These are phyloP conservation scores for Eilema sororculum DNA, from an alignment of 2,888 invertebrate species.

Conservation along the genomic window DNA sequence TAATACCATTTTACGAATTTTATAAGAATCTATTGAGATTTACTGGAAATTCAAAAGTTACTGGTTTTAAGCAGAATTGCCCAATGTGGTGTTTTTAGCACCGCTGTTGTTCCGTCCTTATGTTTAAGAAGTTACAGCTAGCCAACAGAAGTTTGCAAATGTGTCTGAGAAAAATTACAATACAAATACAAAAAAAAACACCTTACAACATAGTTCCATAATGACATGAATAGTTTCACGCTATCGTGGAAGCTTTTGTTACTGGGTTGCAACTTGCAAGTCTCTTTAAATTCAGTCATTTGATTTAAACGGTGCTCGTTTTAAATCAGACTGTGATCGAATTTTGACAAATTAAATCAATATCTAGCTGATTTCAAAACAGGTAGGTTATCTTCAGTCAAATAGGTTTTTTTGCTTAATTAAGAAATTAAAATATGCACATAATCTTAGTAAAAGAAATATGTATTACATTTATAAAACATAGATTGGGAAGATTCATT, in stretches of 20 bases:
- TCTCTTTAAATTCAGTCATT: too few relatives aligned
- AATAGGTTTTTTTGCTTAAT: background rate
- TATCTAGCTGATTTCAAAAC: too few relatives aligned
- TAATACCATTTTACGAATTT: too few relatives aligned
- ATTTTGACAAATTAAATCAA: background rate
- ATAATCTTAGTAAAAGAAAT: background rate
- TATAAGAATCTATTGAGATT: too few relatives aligned
- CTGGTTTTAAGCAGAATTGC: too few relatives aligned
- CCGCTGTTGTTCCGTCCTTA: background rate
- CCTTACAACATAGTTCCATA: background rate
- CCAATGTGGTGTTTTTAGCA: too few relatives aligned
- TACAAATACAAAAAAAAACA: too few relatives aligned
- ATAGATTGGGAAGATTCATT: constrained; percentile 34
- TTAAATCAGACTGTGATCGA: background rate
- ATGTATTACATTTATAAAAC: background rate
- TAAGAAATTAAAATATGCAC: background rate
- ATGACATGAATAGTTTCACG: background rate
- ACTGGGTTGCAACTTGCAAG: background rate
- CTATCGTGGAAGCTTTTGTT: background rate
- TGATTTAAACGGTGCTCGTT: background rate
- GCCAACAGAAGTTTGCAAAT: background rate
- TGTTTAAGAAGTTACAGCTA: background rate
- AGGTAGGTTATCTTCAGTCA: too few relatives aligned
- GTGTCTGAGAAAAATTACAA: background rate
- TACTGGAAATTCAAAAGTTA: too few relatives aligned